Conservation (phyloP, 2,888 invertebrate species). For the Chrysotoxum bicinctum region DNA sequence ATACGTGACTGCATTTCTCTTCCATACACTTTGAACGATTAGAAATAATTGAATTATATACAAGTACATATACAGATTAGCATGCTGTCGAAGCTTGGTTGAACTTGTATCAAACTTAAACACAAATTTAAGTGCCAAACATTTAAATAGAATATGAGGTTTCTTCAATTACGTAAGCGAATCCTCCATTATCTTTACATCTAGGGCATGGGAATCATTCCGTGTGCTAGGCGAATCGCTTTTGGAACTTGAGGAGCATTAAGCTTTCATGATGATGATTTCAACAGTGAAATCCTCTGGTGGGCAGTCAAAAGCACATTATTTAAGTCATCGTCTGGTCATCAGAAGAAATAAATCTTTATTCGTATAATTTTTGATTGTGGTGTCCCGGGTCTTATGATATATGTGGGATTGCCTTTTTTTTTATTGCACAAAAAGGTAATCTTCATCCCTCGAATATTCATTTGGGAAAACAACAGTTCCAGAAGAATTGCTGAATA, state of each 20-base stretch:
- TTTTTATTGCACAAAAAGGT: background rate
- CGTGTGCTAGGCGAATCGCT: background rate
- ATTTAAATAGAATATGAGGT: background rate
- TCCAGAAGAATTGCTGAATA: slow-evolving; percentile 17
- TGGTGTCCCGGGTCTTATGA: background rate
- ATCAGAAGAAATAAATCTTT: slow-evolving; percentile 3
- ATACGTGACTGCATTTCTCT: slow-evolving; percentile 38
- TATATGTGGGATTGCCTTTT: background rate
- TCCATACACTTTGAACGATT: slow-evolving; percentile 8
- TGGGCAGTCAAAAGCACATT: slow-evolving; percentile 15
- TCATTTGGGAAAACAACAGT: slow-evolving; percentile 5
- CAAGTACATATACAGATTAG: background rate
- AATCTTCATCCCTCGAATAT: background rate
- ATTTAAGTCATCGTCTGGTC: slow-evolving; percentile 1
- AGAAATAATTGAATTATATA: slow-evolving; percentile 15
- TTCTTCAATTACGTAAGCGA: background rate
- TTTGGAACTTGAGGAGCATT: slow-evolving; percentile 1
- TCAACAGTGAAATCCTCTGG: background rate
- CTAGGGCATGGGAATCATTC: background rate
- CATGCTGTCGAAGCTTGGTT: background rate
- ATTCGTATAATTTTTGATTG: background rate
- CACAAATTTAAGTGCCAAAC: background rate
- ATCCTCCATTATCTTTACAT: slow-evolving; percentile 12
- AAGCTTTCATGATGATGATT: background rate
- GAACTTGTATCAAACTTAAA: background rate